These are phyloP conservation scores for Hemicentrotus pulcherrimus DNA, from an alignment of 35 echinoderm and acorn worm species.

Conservation along the genomic window DNA sequence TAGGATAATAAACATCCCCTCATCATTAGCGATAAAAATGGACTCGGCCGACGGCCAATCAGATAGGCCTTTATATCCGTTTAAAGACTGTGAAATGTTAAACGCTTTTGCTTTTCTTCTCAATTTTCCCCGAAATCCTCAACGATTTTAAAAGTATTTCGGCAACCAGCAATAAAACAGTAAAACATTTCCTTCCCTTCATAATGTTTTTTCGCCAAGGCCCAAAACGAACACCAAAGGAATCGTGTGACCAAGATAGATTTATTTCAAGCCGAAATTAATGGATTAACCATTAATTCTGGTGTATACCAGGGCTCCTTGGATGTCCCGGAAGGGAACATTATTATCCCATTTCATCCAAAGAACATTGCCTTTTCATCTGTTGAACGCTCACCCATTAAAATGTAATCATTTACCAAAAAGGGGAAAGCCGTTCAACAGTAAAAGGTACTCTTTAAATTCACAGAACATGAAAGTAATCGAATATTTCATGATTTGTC, in stretches of 20 bases:
- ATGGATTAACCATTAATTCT: neutral
- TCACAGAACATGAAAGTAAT: neutral
- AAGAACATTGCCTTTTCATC: neutral
- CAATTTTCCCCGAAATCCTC: too few relatives aligned
- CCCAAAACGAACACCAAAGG: neutral
- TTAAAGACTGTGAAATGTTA: too few relatives aligned
- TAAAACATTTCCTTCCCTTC: too few relatives aligned
- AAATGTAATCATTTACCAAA: neutral
- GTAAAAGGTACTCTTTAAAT: neutral
- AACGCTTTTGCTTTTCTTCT: too few relatives aligned
- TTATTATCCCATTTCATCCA: neutral
- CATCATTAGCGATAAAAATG: too few relatives aligned
- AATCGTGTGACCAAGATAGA: neutral
- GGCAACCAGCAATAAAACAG: too few relatives aligned
- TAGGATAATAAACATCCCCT: too few relatives aligned
- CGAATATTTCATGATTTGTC: too few relatives aligned
- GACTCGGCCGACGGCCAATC: too few relatives aligned
- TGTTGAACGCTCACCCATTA: neutral
- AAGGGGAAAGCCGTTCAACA: neutral
- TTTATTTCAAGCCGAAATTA: neutral
- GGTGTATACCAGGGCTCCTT: neutral
- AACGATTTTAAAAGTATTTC: too few relatives aligned
- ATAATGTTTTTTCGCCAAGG: too few relatives aligned
- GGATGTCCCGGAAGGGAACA: neutral
- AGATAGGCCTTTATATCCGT: too few relatives aligned